Evolutionary conservation across 2,888 invertebrate species (phyloP).

Genomic region (Watsonalla binaria): DNA sequence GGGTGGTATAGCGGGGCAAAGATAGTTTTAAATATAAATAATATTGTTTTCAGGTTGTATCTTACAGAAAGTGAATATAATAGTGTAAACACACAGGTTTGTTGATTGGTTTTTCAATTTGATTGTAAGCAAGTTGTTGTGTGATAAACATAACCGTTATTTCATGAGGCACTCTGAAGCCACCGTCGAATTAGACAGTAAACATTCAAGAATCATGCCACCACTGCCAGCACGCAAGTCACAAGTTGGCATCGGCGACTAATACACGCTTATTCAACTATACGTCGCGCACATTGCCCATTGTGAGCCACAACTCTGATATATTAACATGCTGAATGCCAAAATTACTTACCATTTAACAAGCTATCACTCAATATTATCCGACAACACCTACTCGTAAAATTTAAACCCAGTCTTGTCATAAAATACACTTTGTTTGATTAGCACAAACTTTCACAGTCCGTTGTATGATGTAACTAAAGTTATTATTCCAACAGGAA

Average conservation of each 20-base stretch:
- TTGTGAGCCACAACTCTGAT: neutral
- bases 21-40: too few species aligned
- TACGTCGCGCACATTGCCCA: neutral
- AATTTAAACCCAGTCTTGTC: slow-evolving; percentile 34
- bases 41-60: too few species aligned
- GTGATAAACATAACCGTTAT: neutral
- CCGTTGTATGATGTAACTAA: slow-evolving; percentile 19
- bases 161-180: neutral
- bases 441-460: slow-evolving; percentile 36
- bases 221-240: slow-evolving; percentile 11
- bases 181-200: slow-evolving; percentile 27
- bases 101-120: too few species aligned
- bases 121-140: neutral
- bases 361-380: slow-evolving; percentile 47
- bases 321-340: slow-evolving; percentile 3
- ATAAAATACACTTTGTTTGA: slow-evolving; percentile 20
- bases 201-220: slow-evolving; percentile 23
- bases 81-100: too few species aligned
- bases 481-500: slow-evolving; percentile 28
- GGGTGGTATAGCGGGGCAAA: too few species aligned
- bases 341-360: slow-evolving; percentile 55
- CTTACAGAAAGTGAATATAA: too few species aligned
- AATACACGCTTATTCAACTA: neutral
- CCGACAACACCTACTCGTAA: slow-evolving; percentile 44
- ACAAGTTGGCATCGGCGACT: neutral